Conservation (phyloP, 2,797 vertebrate genomes). For the Ispidina lecontei region DNA sequence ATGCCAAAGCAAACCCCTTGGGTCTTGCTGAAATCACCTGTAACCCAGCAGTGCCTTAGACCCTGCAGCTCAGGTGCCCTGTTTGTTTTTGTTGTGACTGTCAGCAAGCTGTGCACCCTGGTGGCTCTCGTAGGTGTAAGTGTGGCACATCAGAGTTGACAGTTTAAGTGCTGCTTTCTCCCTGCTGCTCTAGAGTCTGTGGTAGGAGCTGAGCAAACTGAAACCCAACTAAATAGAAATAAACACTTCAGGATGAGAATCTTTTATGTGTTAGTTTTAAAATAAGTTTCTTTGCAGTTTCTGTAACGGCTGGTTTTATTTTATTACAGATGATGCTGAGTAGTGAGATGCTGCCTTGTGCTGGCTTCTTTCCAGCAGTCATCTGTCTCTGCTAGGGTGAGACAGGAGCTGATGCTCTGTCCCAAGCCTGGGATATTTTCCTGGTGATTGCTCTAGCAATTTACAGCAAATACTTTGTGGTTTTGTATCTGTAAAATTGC, state of each 20-base stretch:
- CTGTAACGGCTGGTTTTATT: background rate
- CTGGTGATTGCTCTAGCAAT: background rate
- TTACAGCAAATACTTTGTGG: background rate
- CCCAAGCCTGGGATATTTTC: background rate
- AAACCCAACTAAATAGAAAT: background rate
- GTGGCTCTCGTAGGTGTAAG: background rate
- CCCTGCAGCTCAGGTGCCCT: background rate
- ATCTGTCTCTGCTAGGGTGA: background rate
- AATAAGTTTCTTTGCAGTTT: background rate
- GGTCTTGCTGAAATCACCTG: background rate
- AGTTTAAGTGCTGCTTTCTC: conserved; percentile 18
- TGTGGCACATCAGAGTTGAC: background rate
- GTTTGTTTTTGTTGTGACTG: background rate
- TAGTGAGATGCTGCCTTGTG: background rate
- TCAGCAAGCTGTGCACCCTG: background rate
- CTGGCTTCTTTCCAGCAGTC: background rate
- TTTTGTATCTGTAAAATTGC: background rate
- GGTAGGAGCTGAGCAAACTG: background rate
- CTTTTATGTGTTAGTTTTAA: background rate
- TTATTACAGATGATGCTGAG: background rate
- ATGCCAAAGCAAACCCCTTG: background rate
- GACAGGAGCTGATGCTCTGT: background rate
- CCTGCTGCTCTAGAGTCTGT: background rate
- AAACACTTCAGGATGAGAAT: background rate
- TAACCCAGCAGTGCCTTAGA: background rate